phyloP scores from a whole-genome alignment of 2,113 vertebrate species.

The Rhinopomastus cyanomelas region DNA sequence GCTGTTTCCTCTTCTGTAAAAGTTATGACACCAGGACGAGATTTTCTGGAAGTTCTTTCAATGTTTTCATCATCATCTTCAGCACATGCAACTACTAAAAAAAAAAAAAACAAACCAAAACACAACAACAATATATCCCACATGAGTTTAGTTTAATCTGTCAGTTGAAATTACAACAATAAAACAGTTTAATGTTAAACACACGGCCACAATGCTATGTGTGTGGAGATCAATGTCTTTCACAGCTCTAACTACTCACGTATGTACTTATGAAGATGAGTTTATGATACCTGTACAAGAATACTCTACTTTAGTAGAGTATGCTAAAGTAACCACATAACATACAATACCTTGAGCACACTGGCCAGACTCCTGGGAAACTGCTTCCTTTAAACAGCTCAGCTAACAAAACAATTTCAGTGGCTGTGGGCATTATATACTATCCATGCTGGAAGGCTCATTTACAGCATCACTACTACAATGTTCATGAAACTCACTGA shows the following conservation, averaged over 20 bases:
- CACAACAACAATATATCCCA: background rate
- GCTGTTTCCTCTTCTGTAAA: constrained; percentile 96
- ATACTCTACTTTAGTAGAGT: background rate
- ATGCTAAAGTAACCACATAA: background rate
- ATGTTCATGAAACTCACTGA: background rate
- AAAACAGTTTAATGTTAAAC: background rate
- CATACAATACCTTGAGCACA: background rate
- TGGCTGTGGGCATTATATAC: background rate
- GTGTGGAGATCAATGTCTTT: background rate
- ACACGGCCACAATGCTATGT: background rate
- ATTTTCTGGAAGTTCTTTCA: constrained; percentile 82
- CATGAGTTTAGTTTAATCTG: background rate
- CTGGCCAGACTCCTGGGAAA: background rate
- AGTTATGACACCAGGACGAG: constrained; percentile 89
- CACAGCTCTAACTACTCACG: background rate
- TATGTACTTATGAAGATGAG: background rate
- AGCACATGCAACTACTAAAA: constrained; percentile 70
- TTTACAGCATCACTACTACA: background rate
- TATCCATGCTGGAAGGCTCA: background rate
- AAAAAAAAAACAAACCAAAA: background rate
- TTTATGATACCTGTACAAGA: background rate
- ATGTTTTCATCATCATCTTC: constrained; percentile 83
- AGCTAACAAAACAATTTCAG: background rate
- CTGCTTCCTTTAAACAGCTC: background rate
- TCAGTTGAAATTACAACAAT: background rate